A percentile compares a stretch with the other conserved stretches of the same genome.
Conservation (phyloP, 2,113 vertebrate species). For the Ia io region DNA sequence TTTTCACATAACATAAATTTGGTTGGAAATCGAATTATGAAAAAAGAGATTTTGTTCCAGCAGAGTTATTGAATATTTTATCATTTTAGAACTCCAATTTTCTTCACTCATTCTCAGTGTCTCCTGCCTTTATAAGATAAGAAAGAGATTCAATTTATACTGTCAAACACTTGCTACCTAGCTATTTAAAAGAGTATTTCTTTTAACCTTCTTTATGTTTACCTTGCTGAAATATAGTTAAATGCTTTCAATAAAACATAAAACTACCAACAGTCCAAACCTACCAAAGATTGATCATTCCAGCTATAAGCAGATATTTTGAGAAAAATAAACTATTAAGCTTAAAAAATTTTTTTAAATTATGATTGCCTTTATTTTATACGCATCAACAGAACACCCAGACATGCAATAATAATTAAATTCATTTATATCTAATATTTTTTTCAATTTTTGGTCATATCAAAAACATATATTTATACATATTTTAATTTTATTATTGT, state of each 20-base stretch:
- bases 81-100: constrained; percentile 67
- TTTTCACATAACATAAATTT: constrained; percentile 39
- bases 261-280: constrained; percentile 4
- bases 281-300: background rate
- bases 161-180: constrained; percentile 62
- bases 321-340: constrained; percentile 1
- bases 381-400: background rate
- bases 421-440: background rate
- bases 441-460: background rate
- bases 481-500: background rate
- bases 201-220: constrained; percentile 62
- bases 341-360: background rate
- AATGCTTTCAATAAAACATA: constrained; percentile 43
- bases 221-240: constrained; percentile 61
- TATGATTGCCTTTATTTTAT: background rate
- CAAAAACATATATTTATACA: background rate
- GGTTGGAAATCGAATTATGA: constrained; percentile 58
- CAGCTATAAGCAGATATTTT: background rate
- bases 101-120: constrained; percentile 62
- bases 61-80: constrained; percentile 71
- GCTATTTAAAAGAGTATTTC: constrained; percentile 47
- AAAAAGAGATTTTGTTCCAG: constrained; percentile 46
- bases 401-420: background rate
- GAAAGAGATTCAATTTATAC: constrained; percentile 64
- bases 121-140: constrained; percentile 71